Base-by-base conservation (phyloP, 2,888 invertebrate genomes). In the Luperina nickerlii region DNA sequence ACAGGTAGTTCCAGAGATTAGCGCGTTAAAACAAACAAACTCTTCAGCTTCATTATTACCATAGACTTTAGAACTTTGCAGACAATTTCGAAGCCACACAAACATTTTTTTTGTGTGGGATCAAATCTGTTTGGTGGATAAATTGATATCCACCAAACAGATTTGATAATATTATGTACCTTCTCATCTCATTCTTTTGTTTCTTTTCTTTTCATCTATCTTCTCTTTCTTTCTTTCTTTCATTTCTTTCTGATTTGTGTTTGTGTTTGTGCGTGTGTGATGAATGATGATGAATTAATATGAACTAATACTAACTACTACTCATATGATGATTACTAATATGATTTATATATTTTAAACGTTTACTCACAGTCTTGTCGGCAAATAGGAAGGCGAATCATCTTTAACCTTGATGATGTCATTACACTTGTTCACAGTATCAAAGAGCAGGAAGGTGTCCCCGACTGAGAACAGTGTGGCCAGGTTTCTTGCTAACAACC, bases 341-440 rank as follows among this genome's bases (percentile, higher is more conserved):
- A 69, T 2, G 15, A 69, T 13, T 32, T 8, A 13, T 8, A 70
- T 60, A 70, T 62, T 63, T 7, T 62, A 38, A 62, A 51, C 13
- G 9, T 4, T 27, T 74, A 97, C 98, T 98, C 97, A 99, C 99
- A 99, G 96, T 97, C 99, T 98, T 6, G 99, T 99, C 15, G 99
- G 98, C 87, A 99, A 97, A 95, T 99, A 99, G 90, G 99, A 99
- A 0, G 99, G 99, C 0, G 99, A 99, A 94, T 99, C 99, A 97
- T 99, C 99, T 94, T 99, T 99, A 90, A 99, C 99, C 95, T 98
- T 99, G 79, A 99, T 97, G 88, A 99, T 98, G 92, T 99, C 99
- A 97, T 99, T 99, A 97, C 99, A 99, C 90, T 99, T 98, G 95
- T 99, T 99, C 76, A 99, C 99, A 5, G 99, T 99, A 90, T 99